These are phyloP conservation scores for Andrena praecox DNA, from an alignment of 2,888 invertebrate genomes.

Conservation along the genomic window DNA sequence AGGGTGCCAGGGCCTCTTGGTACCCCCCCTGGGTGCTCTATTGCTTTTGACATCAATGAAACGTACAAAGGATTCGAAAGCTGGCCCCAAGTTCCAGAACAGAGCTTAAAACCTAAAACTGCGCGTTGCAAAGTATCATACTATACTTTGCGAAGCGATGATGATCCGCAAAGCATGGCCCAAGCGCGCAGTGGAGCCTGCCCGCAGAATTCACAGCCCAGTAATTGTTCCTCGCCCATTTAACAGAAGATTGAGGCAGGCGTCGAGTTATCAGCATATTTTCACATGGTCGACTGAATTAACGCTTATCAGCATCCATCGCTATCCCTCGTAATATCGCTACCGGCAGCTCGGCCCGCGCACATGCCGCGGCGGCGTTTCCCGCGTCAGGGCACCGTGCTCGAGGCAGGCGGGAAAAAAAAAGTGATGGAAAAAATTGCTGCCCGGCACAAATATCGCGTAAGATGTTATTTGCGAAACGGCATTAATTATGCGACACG, in stretches of 20 bases:
- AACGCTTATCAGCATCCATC: conserved; percentile 24
- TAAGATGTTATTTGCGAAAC: conserved; percentile 53
- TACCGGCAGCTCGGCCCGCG: background rate
- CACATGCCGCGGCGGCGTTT: background rate
- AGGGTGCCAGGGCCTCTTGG: no score
- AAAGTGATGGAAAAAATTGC: background rate
- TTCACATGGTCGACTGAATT: conserved; percentile 24
- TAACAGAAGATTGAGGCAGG: conserved; percentile 12
- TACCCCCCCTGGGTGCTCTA: no score
- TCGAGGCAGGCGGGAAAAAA: background rate
- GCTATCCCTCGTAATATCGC: conserved; percentile 13
- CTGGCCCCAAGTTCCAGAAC: no score
- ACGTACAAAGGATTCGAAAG: no score
- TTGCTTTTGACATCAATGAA: no score
- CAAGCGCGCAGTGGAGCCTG: no score
- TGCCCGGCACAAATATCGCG: conserved; percentile 26
- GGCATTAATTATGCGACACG: conserved; percentile 67
- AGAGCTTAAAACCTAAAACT: no score
- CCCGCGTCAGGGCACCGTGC: background rate
- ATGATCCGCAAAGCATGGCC: no score
- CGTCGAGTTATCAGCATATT: conserved; percentile 18
- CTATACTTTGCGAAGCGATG: no score
- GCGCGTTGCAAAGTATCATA: no score
- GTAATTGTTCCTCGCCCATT: background rate
- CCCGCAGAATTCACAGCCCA: background rate